Base-by-base conservation (phyloP, 2,888 invertebrate species). In the Hypomecis punctinalis region DNA sequence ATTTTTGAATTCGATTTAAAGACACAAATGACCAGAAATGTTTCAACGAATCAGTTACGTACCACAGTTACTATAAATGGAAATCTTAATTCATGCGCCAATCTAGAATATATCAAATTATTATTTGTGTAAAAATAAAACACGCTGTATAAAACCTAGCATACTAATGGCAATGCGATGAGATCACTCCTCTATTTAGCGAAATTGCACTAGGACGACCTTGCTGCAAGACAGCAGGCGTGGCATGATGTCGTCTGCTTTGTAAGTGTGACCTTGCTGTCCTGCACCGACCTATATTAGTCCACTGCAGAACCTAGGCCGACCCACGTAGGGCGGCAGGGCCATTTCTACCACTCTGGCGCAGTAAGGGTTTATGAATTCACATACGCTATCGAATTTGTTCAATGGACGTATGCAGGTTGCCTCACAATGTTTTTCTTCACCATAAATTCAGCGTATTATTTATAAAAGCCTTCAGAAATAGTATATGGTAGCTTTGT, bases 101-200 rank as follows among this genome's bases (percentile, higher is more conserved):
- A 10, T 53, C 13, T 13, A 42, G 23, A 23, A 23, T 23, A 23
- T 23, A 23, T 23, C 23, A 1, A 23, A 23, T 23, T 23, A 23
- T 23, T 23, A 23, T 23, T 23, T 23, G 23, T 23, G 23, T 23
- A 2, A 23, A 23, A 23, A 23, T 23, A 39, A 55, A 13, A 54
- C 54, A 59, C 48, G 51, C 64, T 36, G 56, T 47, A 60, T 43
- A 10, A 59, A 51, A 49, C 51, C 40, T n/a, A 40, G 56, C n/a
- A 47, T 52, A 10, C 42, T 58, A 56, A 65, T 60, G 43, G 10
- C 56, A 56, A 57, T 65, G 60, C 56, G 61, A 57, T 65, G 65
- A 65, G 56, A 52, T 65, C 65, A 65, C 55, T n/a, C 35, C n/a
- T 33, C 43, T 45, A 13, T 42, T 54, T 45, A 61, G 60, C 51